Percentiles rank a stretch among this genome's conserved stretches.
phyloP scores from a whole-genome alignment of 2,113 vertebrate genomes.

The Cathartes aura region DNA sequence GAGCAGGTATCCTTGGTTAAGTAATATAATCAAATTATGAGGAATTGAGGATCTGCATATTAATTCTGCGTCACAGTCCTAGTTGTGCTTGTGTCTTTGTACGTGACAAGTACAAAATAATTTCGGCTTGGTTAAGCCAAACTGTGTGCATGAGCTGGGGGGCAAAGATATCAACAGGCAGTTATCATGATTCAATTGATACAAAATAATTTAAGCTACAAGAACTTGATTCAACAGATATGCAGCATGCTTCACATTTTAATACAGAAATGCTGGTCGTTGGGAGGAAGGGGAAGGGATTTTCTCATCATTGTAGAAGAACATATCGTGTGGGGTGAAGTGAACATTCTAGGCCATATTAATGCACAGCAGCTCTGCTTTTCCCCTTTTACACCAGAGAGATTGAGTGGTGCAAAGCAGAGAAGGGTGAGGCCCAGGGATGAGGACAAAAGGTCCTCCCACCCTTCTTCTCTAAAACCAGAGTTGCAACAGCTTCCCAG shows the following conservation, averaged over 20 bases:
- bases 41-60: not conserved
- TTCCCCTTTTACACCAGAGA: not conserved
- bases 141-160: not conserved
- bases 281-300: not conserved
- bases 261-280: not conserved
- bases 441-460: not conserved
- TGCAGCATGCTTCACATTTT: not conserved
- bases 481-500: not conserved
- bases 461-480: not conserved
- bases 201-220: not conserved
- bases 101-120: not conserved
- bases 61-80: not conserved
- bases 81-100: not conserved
- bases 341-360: not conserved
- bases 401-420: not conserved
- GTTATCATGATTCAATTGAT: not conserved
- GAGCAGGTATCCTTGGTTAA: not conserved
- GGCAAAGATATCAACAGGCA: not conserved
- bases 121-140: not conserved
- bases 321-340: fast-evolving
- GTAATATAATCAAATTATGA: not conserved
- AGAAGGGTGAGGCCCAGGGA: not conserved
- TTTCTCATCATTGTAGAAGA: not conserved
- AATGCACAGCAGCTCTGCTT: not conserved
- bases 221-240: not conserved